Evolutionary conservation across 2,888 invertebrate species (phyloP).

Genomic region (Dexiosoma caninum): DNA sequence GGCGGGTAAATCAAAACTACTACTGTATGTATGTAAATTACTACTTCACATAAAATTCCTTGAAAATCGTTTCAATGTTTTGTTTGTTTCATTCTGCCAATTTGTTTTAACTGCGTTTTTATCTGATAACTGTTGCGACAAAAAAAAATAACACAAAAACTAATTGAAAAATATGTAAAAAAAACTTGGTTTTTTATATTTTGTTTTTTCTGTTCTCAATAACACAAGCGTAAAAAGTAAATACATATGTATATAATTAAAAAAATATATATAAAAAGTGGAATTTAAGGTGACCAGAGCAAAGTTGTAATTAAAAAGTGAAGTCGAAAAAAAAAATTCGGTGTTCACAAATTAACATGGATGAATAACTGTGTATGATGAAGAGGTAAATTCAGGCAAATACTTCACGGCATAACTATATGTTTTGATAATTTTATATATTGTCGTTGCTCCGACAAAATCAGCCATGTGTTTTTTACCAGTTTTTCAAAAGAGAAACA

Average conservation of each 20-base stretch:
- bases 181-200: neutral
- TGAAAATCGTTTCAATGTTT: neutral
- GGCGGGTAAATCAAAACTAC: too few relatives aligned
- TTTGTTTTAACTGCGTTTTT: slow-evolving; percentile 33
- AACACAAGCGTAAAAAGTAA: slow-evolving; percentile 2
- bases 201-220: neutral
- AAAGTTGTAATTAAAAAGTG: too few relatives aligned
- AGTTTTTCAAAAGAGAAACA: too few relatives aligned
- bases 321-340: too few relatives aligned
- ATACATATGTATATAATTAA: neutral
- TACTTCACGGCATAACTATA: too few relatives aligned
- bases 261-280: too few relatives aligned
- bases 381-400: too few relatives aligned
- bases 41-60: neutral
- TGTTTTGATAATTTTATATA: too few relatives aligned
- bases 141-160: slow-evolving; percentile 34
- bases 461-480: too few relatives aligned
- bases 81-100: neutral
- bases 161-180: slow-evolving; percentile 47
- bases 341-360: too few relatives aligned
- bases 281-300: slow-evolving; percentile 12
- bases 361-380: too few relatives aligned
- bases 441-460: too few relatives aligned
- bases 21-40: neutral
- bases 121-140: slow-evolving; percentile 27